Conservation (phyloP, 2,113 vertebrate genomes). For the Ochotona princeps region DNA sequence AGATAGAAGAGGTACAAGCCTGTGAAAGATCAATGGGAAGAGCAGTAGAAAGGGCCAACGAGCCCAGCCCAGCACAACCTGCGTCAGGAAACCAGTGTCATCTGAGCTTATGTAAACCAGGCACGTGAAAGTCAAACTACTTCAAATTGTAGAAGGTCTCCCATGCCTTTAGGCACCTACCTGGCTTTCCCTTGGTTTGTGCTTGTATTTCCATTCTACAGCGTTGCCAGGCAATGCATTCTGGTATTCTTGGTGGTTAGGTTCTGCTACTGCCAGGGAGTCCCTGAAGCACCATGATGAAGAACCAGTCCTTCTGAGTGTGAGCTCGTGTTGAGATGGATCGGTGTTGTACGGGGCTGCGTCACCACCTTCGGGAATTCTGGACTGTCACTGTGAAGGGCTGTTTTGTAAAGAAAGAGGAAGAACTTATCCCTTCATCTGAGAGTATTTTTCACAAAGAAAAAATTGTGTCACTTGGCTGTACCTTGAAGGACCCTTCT, state of each 20-base stretch:
- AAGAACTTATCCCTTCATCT: rapidly evolving
- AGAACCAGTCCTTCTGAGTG: rapidly evolving
- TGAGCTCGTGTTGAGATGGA: rapidly evolving
- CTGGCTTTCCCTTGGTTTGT: background rate
- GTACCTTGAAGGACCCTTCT: background rate
- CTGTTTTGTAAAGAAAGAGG: background rate
- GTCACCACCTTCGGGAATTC: background rate
- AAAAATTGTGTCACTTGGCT: conserved; percentile 49
- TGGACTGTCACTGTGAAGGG: background rate
- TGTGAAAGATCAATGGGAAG: background rate
- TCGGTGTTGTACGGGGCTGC: rapidly evolving
- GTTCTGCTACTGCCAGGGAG: background rate
- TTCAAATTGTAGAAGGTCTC: background rate
- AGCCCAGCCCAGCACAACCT: background rate
- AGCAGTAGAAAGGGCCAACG: background rate
- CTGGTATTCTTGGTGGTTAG: background rate
- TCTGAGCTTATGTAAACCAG: background rate
- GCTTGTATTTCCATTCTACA: background rate
- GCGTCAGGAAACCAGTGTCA: background rate
- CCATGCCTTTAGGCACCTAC: background rate
- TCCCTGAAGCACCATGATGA: background rate
- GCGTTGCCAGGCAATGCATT: conserved; percentile 49
- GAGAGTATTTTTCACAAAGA: conserved; percentile 63
- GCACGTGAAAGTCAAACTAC: background rate
- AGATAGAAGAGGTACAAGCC: background rate